Evolutionary conservation across 2,888 invertebrate species (phyloP).

Genomic region (Shargacucullia verbasci): DNA sequence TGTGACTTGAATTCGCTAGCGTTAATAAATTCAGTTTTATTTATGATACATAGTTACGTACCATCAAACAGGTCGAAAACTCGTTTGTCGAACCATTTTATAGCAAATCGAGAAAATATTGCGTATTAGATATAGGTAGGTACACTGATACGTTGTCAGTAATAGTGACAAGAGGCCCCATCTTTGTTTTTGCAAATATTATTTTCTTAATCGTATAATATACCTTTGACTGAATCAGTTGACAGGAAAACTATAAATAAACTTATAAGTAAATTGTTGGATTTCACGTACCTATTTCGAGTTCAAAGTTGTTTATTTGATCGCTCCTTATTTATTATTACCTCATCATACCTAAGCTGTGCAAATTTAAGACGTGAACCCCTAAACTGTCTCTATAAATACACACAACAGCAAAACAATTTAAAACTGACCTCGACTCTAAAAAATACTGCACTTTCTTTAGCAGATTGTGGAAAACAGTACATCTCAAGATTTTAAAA

Average conservation of each 20-base stretch:
- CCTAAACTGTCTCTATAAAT: constrained; percentile 2
- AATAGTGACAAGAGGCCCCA: neutral
- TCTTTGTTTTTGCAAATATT: constrained; percentile 20
- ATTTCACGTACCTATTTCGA: constrained; percentile 19
- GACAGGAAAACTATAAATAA: constrained; percentile 32
- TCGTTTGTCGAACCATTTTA: constrained; percentile 45
- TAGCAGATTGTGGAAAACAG: constrained; percentile 37
- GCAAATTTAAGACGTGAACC: constrained; percentile 16
- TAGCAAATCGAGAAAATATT: constrained; percentile 37
- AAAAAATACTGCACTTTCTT: constrained; percentile 17
- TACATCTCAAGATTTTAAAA: constrained; percentile 36
- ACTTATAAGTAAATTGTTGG: constrained; percentile 6
- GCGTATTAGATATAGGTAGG: constrained; percentile 29
- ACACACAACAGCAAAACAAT: constrained; percentile 25
- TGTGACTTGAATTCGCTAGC: constrained; percentile 57
- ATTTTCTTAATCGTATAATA: constrained; percentile 3
- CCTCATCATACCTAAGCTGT: no score
- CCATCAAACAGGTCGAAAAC: constrained; percentile 51
- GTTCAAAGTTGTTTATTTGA: constrained; percentile 18
- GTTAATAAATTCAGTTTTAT: constrained; percentile 57
- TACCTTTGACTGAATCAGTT: constrained; percentile 11
- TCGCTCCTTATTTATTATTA: no score
- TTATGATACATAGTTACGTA: constrained; percentile 50
- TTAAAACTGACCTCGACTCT: constrained; percentile 17
- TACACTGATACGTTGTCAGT: neutral